Evolutionary conservation across 2,113 vertebrate species (phyloP).

Genomic region (Perognathus longimembris): DNA sequence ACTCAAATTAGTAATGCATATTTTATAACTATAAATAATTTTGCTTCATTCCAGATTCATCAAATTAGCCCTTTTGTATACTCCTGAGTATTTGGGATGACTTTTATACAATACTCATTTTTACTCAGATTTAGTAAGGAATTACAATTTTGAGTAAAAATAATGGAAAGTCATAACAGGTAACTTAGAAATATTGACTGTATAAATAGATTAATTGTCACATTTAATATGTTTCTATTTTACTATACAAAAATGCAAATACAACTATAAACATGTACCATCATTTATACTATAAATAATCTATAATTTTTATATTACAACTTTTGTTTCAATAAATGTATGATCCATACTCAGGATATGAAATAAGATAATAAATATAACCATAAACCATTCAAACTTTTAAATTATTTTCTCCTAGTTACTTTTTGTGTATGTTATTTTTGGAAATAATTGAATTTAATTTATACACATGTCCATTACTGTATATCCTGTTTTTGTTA

Average conservation of each 20-base stretch:
- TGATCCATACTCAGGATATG: not conserved
- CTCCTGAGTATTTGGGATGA: not conserved
- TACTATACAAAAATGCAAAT: not conserved
- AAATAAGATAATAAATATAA: not conserved
- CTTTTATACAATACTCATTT: constrained; percentile 6
- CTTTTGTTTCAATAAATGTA: not conserved
- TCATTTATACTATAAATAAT: not conserved
- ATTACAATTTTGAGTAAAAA: not conserved
- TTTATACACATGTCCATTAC: not conserved
- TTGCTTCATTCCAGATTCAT: not conserved
- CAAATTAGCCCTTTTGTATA: not conserved
- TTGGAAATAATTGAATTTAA: not conserved
- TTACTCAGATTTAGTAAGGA: not conserved
- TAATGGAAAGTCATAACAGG: not conserved
- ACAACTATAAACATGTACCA: not conserved
- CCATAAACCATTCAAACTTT: not conserved
- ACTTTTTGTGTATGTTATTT: not conserved
- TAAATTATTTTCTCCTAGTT: not conserved
- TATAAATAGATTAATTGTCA: not conserved
- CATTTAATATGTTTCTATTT: not conserved
- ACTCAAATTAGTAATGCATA: not conserved
- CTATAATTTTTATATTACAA: not conserved
- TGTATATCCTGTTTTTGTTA: not conserved
- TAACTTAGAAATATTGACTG: not conserved
- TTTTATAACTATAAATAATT: too few species aligned